Conservation (phyloP, 2,888 invertebrate genomes). For the Phalangium opilio region DNA sequence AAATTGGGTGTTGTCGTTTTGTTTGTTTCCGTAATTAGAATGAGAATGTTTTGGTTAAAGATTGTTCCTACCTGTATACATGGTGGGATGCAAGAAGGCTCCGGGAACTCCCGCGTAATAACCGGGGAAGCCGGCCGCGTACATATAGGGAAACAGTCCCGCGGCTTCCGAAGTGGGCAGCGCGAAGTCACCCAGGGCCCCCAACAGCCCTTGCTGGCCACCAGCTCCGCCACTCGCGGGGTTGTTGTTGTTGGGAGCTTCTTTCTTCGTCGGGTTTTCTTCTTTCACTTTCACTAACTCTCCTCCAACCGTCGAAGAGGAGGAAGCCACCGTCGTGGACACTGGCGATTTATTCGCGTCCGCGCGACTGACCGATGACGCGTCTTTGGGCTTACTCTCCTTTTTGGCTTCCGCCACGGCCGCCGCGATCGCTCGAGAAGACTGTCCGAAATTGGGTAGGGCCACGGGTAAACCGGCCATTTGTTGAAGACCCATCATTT, state of each 20-base stretch:
- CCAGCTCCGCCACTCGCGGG: slow-evolving; percentile 34
- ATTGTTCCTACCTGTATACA: slow-evolving; percentile 30
- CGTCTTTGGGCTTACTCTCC: neutral
- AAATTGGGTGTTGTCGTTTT: too few species aligned
- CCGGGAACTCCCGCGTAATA: slow-evolving; percentile 28
- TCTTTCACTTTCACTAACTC: too few species aligned
- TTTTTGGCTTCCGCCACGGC: neutral
- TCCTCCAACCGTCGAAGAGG: too few species aligned
- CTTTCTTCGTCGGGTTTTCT: neutral
- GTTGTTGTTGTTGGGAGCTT: slow-evolving; percentile 24
- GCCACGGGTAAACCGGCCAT: slow-evolving; percentile 13
- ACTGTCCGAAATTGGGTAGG: slow-evolving; percentile 5
- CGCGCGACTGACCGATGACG: neutral
- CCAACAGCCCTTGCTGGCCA: slow-evolving; percentile 28
- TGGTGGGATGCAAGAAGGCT: slow-evolving; percentile 42
- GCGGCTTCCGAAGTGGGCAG: slow-evolving; percentile 28
- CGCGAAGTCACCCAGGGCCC: slow-evolving; percentile 14
- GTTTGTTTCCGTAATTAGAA: too few species aligned
- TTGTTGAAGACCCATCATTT: slow-evolving; percentile 20
- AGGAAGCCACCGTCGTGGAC: too few species aligned
- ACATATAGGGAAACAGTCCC: slow-evolving; percentile 32
- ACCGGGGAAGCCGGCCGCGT: slow-evolving; percentile 31
- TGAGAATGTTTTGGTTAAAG: slow-evolving; percentile 9
- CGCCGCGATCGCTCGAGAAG: neutral
- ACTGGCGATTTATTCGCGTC: too few species aligned